These are phyloP conservation scores for Nibea coibor DNA, from an alignment of 2,113 vertebrate species.

Conservation along the genomic window DNA sequence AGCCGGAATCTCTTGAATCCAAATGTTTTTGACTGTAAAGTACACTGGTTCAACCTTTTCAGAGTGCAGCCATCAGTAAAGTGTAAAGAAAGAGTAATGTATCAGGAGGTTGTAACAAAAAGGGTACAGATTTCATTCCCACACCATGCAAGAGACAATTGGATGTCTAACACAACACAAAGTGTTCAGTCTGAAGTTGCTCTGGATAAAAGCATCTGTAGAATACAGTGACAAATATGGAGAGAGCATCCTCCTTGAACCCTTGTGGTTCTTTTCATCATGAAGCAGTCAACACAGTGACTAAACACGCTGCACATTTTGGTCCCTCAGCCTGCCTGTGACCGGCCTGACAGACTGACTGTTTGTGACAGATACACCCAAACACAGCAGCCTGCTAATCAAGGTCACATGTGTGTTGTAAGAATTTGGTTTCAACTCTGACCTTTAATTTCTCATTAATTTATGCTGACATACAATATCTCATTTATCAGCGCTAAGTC, in stretches of 20 bases:
- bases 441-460: slow-evolving; percentile 62
- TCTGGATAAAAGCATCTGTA: neutral
- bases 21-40: too few species aligned
- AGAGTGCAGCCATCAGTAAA: neutral
- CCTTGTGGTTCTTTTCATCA: slow-evolving; percentile 15
- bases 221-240: neutral
- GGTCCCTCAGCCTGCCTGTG: neutral
- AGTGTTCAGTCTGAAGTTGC: neutral
- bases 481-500: slow-evolving; percentile 56
- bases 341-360: slow-evolving; percentile 17
- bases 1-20: too few species aligned
- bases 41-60: neutral
- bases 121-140: too few species aligned
- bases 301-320: slow-evolving; percentile 1
- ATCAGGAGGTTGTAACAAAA: neutral
- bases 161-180: too few species aligned
- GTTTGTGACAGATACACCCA: slow-evolving; percentile 19
- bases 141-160: too few species aligned
- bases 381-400: slow-evolving; percentile 6
- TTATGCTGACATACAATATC: slow-evolving; percentile 57
- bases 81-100: neutral
- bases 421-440: slow-evolving; percentile 36
- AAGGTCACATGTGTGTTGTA: slow-evolving; percentile 16
- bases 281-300: neutral
- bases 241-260: neutral